Base-by-base conservation (phyloP, 2,888 invertebrate genomes). In the Xestobium rufovillosum region DNA sequence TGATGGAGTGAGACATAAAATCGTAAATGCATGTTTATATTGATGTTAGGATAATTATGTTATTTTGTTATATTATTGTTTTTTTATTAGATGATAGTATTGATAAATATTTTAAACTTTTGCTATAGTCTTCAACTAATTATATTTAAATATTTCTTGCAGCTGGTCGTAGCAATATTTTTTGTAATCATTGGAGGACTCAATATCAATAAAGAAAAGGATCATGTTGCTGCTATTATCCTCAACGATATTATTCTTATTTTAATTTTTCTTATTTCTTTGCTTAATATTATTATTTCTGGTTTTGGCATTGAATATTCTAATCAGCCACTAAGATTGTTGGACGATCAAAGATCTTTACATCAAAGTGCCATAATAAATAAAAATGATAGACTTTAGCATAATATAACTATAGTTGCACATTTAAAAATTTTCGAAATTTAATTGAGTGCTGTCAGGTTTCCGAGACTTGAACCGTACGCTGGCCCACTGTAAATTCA, bases 291-390 rank as follows among this genome's bases (percentile, higher is more conserved):
- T 42, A 72, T 88, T 30, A 85, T 83, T 56, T 85, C 88, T 28
- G 83, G 83, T 26, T 89, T 91, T 57, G 88, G 87, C 33, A 80
- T 89, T 48, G 84, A 87, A 57, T 80, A 81, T 59, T 79, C 82
- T 6, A 80, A 75, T 51, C 76, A 73, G 48, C 76, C 80, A 1
- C 61, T 81, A 34, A 65, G 71, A 47, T 65, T 78, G 26, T n/a
- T 19, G 6, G n/a, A 19, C n/a, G 6, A 19, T 6, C 6, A 19
- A 8, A 19, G n/a, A 19, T n/a, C 23, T 19, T 8, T n/a, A 19
- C n/a, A 6, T 19, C 23, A 8, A 19, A 19, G 6, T 6, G 23
- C 23, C 6, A n/a, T n/a, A n/a, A n/a, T n/a, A n/a, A n/a, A n/a
- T n/a, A n/a, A n/a, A n/a, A 19, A n/a, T 6, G n/a, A 19, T n/a